phyloP scores from a whole-genome alignment of 2,888 invertebrate genomes.

The Liopterus haemorrhoidalis region DNA sequence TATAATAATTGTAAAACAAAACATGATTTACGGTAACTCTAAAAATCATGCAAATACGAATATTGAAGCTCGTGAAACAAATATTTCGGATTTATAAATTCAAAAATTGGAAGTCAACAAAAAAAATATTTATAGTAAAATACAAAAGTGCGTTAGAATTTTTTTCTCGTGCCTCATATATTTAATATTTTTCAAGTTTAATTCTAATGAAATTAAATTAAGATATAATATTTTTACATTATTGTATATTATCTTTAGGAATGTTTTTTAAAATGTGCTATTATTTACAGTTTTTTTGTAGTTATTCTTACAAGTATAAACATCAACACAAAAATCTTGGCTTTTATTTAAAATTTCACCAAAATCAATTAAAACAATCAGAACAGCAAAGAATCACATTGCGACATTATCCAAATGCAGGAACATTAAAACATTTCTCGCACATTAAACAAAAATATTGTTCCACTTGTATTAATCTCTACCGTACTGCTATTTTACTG shows the following conservation, averaged over 20 bases:
- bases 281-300: slow-evolving; percentile 22
- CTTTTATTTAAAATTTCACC: slow-evolving; percentile 12
- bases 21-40: slow-evolving; percentile 24
- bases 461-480: too few species aligned
- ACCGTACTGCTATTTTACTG: too few species aligned
- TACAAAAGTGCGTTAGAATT: slow-evolving; percentile 23
- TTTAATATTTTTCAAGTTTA: slow-evolving; percentile 23
- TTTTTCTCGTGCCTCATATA: slow-evolving; percentile 22
- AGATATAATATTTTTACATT: slow-evolving; percentile 23
- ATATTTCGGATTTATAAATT: slow-evolving; percentile 22
- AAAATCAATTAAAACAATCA: slow-evolving; percentile 19
- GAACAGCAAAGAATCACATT: neutral
- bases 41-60: slow-evolving; percentile 23
- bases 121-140: slow-evolving; percentile 23
- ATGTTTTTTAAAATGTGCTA: slow-evolving; percentile 24
- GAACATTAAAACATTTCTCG: too few species aligned
- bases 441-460: too few species aligned
- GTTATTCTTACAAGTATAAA: slow-evolving; percentile 20
- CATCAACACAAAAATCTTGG: slow-evolving; percentile 13
- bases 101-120: slow-evolving; percentile 22
- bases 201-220: slow-evolving; percentile 21
- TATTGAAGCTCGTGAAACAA: slow-evolving; percentile 22
- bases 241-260: slow-evolving; percentile 22
- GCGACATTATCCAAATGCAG: neutral
- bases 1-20: slow-evolving; percentile 21